Conservation (phyloP, 2,113 vertebrate genomes). For the Poeciliopsis turrubarensis region DNA sequence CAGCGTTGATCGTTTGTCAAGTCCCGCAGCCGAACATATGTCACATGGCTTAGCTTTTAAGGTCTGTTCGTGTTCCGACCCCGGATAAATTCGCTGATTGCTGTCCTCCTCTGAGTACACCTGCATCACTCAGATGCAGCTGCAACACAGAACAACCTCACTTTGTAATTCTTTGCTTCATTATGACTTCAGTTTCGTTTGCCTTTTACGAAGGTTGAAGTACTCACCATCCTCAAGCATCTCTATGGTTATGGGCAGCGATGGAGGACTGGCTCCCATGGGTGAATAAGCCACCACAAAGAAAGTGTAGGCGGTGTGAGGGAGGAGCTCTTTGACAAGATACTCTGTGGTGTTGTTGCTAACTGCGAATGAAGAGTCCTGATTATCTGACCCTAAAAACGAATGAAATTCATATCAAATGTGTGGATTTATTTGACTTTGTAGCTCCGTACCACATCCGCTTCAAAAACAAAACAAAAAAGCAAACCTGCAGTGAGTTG, state of each 20-base stretch:
- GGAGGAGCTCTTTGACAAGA: constrained; percentile 91
- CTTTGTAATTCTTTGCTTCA: constrained; percentile 6
- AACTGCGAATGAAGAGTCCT: constrained; percentile 97
- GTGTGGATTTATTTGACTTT: not conserved
- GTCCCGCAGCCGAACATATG: not conserved
- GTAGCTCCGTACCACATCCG: not conserved
- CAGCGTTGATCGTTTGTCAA: constrained; percentile 3
- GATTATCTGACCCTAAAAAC: constrained; percentile 81
- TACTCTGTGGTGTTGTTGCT: constrained; percentile 97
- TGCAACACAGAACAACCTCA: not conserved
- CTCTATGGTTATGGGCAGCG: constrained; percentile 84
- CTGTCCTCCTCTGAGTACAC: not conserved
- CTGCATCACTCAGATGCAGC: not conserved
- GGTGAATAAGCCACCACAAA: constrained; percentile 96
- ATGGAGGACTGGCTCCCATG: constrained; percentile 91
- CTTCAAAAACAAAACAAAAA: not conserved
- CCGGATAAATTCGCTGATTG: not conserved
- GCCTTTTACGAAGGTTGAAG: not conserved
- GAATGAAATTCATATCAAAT: not conserved
- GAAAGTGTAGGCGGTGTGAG: constrained; percentile 92
- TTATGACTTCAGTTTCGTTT: not conserved
- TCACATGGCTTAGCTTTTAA: not conserved
- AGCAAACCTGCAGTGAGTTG: constrained; percentile 84
- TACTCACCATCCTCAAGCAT: constrained; percentile 92
- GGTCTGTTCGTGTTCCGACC: not conserved